Percentiles rank a stretch among this genome's conserved stretches.
Conservation (phyloP, 2,797 vertebrate genomes). For the Thunnus albacares region DNA sequence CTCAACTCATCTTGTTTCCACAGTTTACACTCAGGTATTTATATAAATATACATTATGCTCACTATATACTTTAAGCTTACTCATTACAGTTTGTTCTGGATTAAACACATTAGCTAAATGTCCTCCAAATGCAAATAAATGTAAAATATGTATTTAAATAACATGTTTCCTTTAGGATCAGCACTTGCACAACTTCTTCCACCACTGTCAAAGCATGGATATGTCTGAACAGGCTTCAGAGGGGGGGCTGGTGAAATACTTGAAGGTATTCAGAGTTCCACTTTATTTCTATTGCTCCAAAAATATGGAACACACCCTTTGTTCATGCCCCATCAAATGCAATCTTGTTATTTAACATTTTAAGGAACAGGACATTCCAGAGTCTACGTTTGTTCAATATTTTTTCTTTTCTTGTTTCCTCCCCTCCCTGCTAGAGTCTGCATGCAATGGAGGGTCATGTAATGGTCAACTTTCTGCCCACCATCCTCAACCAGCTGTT, state of each 20-base stretch:
- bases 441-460: slow-evolving; percentile 96
- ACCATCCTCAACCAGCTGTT: slow-evolving; percentile 97
- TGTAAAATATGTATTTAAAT: neutral
- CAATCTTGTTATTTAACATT: slow-evolving; percentile 1
- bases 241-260: slow-evolving; percentile 95
- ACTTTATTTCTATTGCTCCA: neutral
- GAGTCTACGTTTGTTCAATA: neutral
- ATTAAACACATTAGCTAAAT: neutral
- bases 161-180: slow-evolving; percentile 86
- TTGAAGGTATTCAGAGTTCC: slow-evolving; percentile 90
- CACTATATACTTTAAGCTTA: neutral
- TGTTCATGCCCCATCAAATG: slow-evolving; percentile 20
- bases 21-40: slow-evolving; percentile 95
- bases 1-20: slow-evolving; percentile 96
- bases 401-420: neutral
- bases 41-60: neutral
- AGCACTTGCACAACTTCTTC: slow-evolving; percentile 98
- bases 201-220: slow-evolving; percentile 95
- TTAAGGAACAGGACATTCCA: neutral
- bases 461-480: slow-evolving; percentile 97
- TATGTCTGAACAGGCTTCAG: slow-evolving; percentile 89
- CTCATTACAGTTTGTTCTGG: neutral
- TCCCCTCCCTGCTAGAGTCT: slow-evolving; percentile 87
- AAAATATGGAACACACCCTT: slow-evolving; percentile 2
- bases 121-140: neutral